Conservation (phyloP, 2,113 vertebrate genomes). For the Lepisosteus oculatus region DNA sequence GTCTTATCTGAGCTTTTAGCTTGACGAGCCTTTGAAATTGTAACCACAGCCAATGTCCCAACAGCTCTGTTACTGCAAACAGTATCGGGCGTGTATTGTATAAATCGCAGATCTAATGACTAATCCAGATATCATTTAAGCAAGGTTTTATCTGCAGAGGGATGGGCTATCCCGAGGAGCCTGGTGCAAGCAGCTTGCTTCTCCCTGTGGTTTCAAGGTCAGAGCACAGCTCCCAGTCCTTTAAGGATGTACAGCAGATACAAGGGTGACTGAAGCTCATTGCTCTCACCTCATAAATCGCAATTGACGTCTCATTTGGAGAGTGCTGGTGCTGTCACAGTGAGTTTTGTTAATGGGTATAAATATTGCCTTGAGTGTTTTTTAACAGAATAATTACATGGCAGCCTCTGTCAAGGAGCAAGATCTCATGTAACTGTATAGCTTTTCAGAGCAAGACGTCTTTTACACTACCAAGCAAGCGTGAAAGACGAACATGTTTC, state of each 20-base stretch:
- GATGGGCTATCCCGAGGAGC: slow-evolving; percentile 4
- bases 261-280: background rate
- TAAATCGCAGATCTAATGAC: background rate
- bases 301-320: slow-evolving; percentile 18
- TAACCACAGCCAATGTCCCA: background rate
- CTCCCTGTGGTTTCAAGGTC: slow-evolving; percentile 22
- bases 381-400: too few relatives aligned
- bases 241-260: background rate
- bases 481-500: too few relatives aligned
- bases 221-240: slow-evolving; percentile 1
- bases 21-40: background rate
- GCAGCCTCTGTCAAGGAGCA: too few relatives aligned
- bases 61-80: background rate
- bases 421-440: too few relatives aligned
- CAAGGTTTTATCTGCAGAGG: slow-evolving; percentile 21
- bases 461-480: too few relatives aligned
- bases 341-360: slow-evolving; percentile 38
- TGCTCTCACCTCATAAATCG: slow-evolving; percentile 18
- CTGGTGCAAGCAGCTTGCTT: background rate
- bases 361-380: slow-evolving; percentile 22
- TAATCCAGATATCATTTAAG: slow-evolving; percentile 24
- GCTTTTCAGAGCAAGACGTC: too few relatives aligned
- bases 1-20: too few relatives aligned
- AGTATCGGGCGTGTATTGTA: too few relatives aligned
- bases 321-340: slow-evolving; percentile 17